Base-by-base conservation (phyloP, 2,888 invertebrate species). In the Xestia xanthographa region DNA sequence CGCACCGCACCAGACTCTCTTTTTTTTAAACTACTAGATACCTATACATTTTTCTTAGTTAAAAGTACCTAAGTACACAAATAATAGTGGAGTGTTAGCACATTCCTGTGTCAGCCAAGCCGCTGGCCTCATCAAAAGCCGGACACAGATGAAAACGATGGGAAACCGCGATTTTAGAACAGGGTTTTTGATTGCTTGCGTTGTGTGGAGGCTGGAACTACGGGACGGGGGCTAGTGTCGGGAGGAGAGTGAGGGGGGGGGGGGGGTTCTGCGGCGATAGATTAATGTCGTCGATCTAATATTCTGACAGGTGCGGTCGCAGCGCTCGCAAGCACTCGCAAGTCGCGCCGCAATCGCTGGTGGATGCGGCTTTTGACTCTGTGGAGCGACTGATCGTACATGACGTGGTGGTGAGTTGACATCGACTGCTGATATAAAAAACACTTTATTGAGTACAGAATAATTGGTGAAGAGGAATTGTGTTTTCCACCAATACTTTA, bases 271-370 rank as follows among this genome's bases (percentile, higher is more conserved):
- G 92, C 89, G 88, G 88, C 90, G 86, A 88, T 92, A 92, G 94
- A 96, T 95, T 95, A 94, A 96, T 96, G 93, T 90, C 91, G 88
- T 83, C 95, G 90, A 96, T 95, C 93, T 95, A 94, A 94, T 95
- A 95, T 94, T 93, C 93, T 94, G 95, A 93, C 95, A 94, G 93
- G 92, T 93, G 94, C 91, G 94, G 94, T 92, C 80, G 86, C 80
- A 68, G 63, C 80, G 66, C 71, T 82, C 78, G 72, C 80, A 68
- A 69, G 68, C 80, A 72, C 63, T 66, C 71, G 72, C 75, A 72
- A 75, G 74, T 63, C 76, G 73, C 56, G 38, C 53, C 60, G 63
- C 72, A 62, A 38, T 43, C 41, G 26, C 50, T 43, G 43, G 53
- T 84, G 82, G 88, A 89, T 79, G 79, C 71, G 89, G 83, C 84